phyloP scores from a whole-genome alignment of 53 echinoderm and acorn worm genomes.

The Paelopatides confundens region DNA sequence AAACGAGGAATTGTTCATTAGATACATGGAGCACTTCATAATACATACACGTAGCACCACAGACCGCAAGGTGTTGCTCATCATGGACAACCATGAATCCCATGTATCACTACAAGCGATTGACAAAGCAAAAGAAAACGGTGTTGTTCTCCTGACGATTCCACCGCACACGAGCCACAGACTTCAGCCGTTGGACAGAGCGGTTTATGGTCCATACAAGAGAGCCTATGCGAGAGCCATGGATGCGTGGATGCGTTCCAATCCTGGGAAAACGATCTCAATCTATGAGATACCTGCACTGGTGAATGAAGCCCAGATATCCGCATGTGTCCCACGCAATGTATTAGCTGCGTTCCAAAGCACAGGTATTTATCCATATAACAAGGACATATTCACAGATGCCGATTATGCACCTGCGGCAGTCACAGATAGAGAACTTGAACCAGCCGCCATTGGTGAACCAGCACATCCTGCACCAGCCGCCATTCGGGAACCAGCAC shows the following conservation, averaged over 20 bases:
- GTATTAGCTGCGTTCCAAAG: neutral
- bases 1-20: constrained; percentile 52
- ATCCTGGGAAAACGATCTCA: constrained; percentile 66
- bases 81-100: constrained; percentile 81
- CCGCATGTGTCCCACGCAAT: constrained; percentile 2
- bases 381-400: constrained; percentile 35
- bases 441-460: neutral
- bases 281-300: constrained; percentile 70
- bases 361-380: constrained; percentile 41
- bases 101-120: constrained; percentile 59
- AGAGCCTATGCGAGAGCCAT: constrained; percentile 52
- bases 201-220: constrained; percentile 53
- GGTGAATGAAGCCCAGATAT: constrained; percentile 43
- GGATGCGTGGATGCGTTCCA: constrained; percentile 59
- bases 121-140: constrained; percentile 54
- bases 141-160: constrained; percentile 56
- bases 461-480: neutral
- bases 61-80: constrained; percentile 65
- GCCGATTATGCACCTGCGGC: constrained; percentile 19
- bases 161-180: constrained; percentile 69
- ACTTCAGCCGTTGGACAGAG: constrained; percentile 61
- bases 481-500: neutral
- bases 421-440: constrained; percentile 9
- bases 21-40: constrained; percentile 58
- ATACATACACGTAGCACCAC: constrained; percentile 56